phyloP scores from a whole-genome alignment of 1,140 invertebrate genomes.

The Aphaenogaster ashmeadi region DNA sequence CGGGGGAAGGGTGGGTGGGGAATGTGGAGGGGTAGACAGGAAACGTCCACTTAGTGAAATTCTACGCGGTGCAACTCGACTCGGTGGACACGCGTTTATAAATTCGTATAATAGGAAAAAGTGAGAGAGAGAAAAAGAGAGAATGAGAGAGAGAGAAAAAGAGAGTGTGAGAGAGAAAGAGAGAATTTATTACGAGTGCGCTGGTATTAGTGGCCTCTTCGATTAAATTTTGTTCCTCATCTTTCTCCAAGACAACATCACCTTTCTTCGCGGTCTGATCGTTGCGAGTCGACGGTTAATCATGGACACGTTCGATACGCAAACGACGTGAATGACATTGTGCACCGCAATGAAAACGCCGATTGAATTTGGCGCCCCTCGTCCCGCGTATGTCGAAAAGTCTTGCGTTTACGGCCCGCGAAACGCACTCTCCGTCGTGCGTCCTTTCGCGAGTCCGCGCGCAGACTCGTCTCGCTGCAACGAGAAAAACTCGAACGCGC shows the following conservation, averaged over 20 bases:
- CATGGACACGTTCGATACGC: not conserved
- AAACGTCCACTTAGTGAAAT: conserved; percentile 59
- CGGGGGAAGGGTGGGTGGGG: conserved; percentile 36
- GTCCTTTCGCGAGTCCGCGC: not conserved
- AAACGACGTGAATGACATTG: not conserved
- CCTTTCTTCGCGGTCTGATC: not conserved
- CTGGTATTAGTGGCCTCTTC: conserved; percentile 55
- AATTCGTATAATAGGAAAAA: conserved; percentile 51
- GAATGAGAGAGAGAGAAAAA: conserved; percentile 2
- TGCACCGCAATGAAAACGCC: not conserved
- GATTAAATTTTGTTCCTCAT: conserved; percentile 3
- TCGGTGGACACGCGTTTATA: conserved; percentile 50
- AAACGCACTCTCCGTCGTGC: not conserved
- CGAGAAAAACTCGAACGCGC: not conserved
- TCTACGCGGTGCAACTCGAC: conserved; percentile 59
- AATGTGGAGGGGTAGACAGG: conserved; percentile 16
- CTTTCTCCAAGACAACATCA: not conserved
- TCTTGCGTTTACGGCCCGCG: not conserved
- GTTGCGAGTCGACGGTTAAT: conserved; percentile 14
- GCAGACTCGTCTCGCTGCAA: not conserved
- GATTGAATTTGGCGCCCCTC: not conserved
- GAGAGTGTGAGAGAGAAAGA: not conserved
- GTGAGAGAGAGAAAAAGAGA: not conserved
- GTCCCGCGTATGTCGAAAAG: not conserved
- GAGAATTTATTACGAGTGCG: conserved; percentile 67